These are phyloP conservation scores for Junco hyemalis DNA, from an alignment of 2,113 vertebrate species.

Conservation along the genomic window DNA sequence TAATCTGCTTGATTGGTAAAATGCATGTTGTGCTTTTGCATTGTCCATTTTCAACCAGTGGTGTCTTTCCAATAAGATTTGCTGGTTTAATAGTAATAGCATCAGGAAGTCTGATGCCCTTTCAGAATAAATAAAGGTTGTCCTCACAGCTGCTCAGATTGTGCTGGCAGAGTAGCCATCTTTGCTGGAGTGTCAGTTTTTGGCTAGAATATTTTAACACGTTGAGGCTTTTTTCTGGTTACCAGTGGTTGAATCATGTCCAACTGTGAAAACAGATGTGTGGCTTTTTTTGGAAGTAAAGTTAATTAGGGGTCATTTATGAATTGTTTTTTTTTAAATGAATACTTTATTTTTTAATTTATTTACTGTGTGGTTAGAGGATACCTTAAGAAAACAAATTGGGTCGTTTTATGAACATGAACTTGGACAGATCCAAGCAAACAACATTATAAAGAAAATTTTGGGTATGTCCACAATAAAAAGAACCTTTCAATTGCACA, in stretches of 20 bases:
- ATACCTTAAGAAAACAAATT: neutral
- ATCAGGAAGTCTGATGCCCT: slow-evolving; percentile 1
- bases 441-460: neutral
- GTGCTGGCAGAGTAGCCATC: neutral
- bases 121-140: slow-evolving; percentile 38
- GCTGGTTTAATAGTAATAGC: neutral
- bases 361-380: neutral
- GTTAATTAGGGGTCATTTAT: slow-evolving; percentile 5
- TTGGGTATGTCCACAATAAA: neutral
- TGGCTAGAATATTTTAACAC: slow-evolving; percentile 15
- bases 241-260: slow-evolving; percentile 44
- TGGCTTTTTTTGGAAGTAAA: slow-evolving; percentile 42
- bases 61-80: neutral
- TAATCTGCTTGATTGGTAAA: slow-evolving; percentile 43
- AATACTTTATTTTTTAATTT: neutral
- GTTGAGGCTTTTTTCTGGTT: slow-evolving; percentile 27
- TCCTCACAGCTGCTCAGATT: slow-evolving; percentile 39
- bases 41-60: slow-evolving; percentile 5
- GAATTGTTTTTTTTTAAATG: neutral
- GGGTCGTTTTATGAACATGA: neutral
- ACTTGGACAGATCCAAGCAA: neutral
- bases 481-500: neutral
- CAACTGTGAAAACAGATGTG: slow-evolving; percentile 59
- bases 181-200: slow-evolving; percentile 39
- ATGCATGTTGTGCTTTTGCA: neutral